Evolutionary conservation across 2,888 invertebrate species (phyloP).

Genomic region (Sphinx pinastri): DNA sequence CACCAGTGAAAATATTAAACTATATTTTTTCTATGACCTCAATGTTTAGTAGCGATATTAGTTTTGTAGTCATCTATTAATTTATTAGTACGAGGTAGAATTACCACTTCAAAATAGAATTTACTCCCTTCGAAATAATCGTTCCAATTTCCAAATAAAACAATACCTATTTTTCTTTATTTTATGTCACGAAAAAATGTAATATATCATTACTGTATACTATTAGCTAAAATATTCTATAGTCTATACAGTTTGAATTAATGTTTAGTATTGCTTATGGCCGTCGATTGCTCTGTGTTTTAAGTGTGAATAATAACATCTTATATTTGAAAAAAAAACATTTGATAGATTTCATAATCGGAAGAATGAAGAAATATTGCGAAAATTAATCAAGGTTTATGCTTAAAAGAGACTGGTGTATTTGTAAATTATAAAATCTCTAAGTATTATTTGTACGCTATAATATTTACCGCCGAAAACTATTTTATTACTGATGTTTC

Average conservation of each 20-base stretch:
- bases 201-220: constrained; percentile 3
- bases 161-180: background rate
- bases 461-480: background rate
- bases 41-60: background rate
- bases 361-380: too few species aligned
- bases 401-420: too few species aligned
- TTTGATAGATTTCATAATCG: too few species aligned
- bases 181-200: too few species aligned
- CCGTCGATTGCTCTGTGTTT: too few species aligned
- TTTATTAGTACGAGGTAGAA: background rate
- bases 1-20: too few species aligned
- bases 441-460: background rate
- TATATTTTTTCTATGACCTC: background rate
- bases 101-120: background rate
- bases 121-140: background rate
- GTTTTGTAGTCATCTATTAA: background rate
- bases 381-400: too few species aligned
- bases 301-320: too few species aligned
- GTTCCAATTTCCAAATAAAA: background rate
- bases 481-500: background rate
- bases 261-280: too few species aligned
- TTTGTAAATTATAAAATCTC: too few species aligned
- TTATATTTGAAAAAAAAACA: too few species aligned
- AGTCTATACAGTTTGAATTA: too few species aligned
- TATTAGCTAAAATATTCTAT: background rate